Conservation (phyloP, 1,140 invertebrate genomes). For the Manduca sexta region DNA sequence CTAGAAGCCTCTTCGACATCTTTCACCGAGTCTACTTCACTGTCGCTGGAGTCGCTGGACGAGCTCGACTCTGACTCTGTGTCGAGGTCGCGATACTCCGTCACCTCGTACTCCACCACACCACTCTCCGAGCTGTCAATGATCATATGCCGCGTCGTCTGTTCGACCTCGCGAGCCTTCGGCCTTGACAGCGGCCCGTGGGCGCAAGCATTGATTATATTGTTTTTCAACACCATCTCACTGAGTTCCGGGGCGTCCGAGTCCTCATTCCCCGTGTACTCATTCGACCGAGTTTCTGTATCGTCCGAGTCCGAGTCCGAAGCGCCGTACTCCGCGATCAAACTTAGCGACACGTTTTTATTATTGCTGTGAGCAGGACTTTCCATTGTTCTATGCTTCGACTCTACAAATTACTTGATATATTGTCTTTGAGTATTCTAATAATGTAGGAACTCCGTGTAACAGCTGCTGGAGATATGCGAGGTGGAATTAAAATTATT, state of each 20-base stretch:
- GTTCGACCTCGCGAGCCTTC: slow-evolving; percentile 20
- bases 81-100: slow-evolving; percentile 52
- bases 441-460: too few species aligned
- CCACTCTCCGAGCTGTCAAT: slow-evolving; percentile 55
- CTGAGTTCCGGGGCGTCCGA: slow-evolving; percentile 56
- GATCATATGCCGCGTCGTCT: slow-evolving; percentile 54
- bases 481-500: slow-evolving; percentile 5
- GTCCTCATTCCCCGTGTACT: slow-evolving; percentile 49
- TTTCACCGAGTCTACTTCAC: slow-evolving; percentile 58
- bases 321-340: slow-evolving; percentile 57
- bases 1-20: slow-evolving; percentile 54
- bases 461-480: too few species aligned
- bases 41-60: slow-evolving; percentile 57
- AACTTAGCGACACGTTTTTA: slow-evolving; percentile 63
- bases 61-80: slow-evolving; percentile 46
- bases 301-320: slow-evolving; percentile 63
- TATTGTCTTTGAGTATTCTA: too few species aligned
- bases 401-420: too few species aligned
- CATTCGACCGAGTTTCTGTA: slow-evolving; percentile 42
- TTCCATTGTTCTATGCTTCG: slow-evolving; percentile 38
- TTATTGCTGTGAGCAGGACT: slow-evolving; percentile 57
- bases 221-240: slow-evolving; percentile 69
- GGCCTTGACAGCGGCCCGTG: slow-evolving; percentile 51
- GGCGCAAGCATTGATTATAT: slow-evolving; percentile 67
- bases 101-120: slow-evolving; percentile 57